These are phyloP conservation scores for Drosophila fulvimacula DNA, from an alignment of 2,888 invertebrate species.

Conservation along the genomic window DNA sequence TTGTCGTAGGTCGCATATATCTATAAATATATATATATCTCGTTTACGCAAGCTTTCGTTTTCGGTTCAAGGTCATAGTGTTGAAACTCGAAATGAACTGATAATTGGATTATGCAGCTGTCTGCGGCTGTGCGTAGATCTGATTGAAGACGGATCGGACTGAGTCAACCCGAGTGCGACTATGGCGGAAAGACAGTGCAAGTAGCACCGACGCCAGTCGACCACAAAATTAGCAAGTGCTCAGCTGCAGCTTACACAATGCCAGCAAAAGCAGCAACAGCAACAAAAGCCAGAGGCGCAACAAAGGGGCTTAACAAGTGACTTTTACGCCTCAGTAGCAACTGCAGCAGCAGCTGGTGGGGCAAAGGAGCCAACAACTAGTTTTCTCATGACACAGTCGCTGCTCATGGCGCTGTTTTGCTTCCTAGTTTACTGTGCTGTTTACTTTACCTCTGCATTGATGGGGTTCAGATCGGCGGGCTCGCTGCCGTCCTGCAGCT, in stretches of 20 bases:
- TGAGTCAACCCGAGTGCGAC: not conserved
- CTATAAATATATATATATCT: not conserved
- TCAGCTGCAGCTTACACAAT: constrained; percentile 50
- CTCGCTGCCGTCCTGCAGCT: constrained; percentile 68
- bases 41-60: constrained; percentile 12
- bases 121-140: constrained; percentile 19
- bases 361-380: constrained; percentile 36
- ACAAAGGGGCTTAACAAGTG: constrained; percentile 22
- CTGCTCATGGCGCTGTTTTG: constrained; percentile 15
- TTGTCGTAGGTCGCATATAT: constrained; percentile 60
- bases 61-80: constrained; percentile 56
- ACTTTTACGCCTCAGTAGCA: constrained; percentile 39
- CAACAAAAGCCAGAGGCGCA: constrained; percentile 16
- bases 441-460: constrained; percentile 83
- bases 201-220: constrained; percentile 20
- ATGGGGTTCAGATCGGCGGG: constrained; percentile 82
- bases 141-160: constrained; percentile 14
- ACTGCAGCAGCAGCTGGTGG: constrained; percentile 13
- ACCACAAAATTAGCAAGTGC: constrained; percentile 58
- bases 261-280: constrained; percentile 8
- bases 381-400: constrained; percentile 41
- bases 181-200: constrained; percentile 14
- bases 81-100: constrained; percentile 13
- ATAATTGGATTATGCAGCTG: constrained; percentile 29
- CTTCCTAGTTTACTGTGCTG: constrained; percentile 36